Conservation (phyloP, 1,140 invertebrate genomes). For the Eriocheir sinensis region DNA sequence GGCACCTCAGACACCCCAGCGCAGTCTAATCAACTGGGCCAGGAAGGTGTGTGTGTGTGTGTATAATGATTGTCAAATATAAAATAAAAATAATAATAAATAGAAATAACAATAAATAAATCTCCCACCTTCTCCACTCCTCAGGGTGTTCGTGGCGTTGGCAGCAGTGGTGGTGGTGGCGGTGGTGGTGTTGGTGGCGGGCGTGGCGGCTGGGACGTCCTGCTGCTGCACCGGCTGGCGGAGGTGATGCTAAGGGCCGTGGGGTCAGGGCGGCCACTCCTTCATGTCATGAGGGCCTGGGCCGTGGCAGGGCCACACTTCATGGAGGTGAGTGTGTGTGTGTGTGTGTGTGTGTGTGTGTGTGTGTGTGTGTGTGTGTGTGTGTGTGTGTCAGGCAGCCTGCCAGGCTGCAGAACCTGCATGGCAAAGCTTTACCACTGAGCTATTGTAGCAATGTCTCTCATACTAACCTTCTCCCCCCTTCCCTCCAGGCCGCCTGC, state of each 20-base stretch:
- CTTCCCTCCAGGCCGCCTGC: slow-evolving; percentile 88
- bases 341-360: neutral
- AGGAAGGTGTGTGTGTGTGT: slow-evolving; percentile 43
- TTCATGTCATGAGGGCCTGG: slow-evolving; percentile 95
- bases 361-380: slow-evolving; percentile 7
- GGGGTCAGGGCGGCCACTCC: slow-evolving; percentile 91
- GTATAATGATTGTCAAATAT: neutral
- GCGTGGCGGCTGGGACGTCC: slow-evolving; percentile 80
- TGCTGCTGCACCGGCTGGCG: slow-evolving; percentile 91
- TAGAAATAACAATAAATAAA: too few relatives aligned
- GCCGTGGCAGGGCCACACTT: slow-evolving; percentile 94
- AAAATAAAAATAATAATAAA: neutral
- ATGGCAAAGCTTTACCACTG: too few relatives aligned
- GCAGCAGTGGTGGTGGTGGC: too few relatives aligned
- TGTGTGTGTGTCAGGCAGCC: slow-evolving; percentile 33
- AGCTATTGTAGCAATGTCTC: too few relatives aligned
- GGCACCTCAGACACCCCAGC: slow-evolving; percentile 56
- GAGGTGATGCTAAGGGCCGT: slow-evolving; percentile 94
- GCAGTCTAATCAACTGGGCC: slow-evolving; percentile 56
- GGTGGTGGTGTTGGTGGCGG: neutral
- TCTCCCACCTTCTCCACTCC: neutral
- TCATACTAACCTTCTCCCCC: too few relatives aligned
- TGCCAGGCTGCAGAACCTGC: too few relatives aligned
- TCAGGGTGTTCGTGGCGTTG: neutral
- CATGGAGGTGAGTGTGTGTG: slow-evolving; percentile 87